A percentile compares a stretch with the other conserved stretches of the same genome.
These are phyloP conservation scores for Odontamblyopus lacepedii DNA, from an alignment of 2,797 vertebrate genomes.

Conservation along the genomic window DNA sequence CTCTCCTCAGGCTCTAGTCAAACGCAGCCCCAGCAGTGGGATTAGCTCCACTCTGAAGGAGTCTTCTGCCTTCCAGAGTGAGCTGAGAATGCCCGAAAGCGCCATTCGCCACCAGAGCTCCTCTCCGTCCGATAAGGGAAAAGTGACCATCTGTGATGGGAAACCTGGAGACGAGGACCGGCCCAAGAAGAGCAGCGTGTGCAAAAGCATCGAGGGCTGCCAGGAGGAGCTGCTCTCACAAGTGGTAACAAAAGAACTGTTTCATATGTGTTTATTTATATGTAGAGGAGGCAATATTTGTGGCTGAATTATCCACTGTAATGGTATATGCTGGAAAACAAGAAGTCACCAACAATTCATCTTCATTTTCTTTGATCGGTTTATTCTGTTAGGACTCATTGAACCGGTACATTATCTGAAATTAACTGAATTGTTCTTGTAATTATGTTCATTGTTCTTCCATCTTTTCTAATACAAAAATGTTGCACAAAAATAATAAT, in stretches of 20 bases:
- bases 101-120: slow-evolving; percentile 89
- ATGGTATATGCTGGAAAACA: background rate
- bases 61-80: slow-evolving; percentile 93
- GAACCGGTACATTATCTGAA: too few species aligned
- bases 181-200: slow-evolving; percentile 95
- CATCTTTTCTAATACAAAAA: too few species aligned
- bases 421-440: too few species aligned
- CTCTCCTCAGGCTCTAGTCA: slow-evolving; percentile 87
- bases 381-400: too few species aligned
- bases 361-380: too few species aligned
- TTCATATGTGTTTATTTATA: background rate
- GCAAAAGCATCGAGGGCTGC: slow-evolving; percentile 94
- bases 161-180: slow-evolving; percentile 90
- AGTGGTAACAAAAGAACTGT: slow-evolving; percentile 77
- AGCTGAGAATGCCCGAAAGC: slow-evolving; percentile 91
- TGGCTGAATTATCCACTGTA: too few species aligned
- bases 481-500: too few species aligned
- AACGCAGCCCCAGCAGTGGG: slow-evolving; percentile 95
- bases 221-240: slow-evolving; percentile 91
- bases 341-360: background rate
- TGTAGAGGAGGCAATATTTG: too few species aligned
- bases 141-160: slow-evolving; percentile 93
- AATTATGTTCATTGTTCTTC: too few species aligned
- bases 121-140: slow-evolving; percentile 91
- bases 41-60: slow-evolving; percentile 97